A percentile compares a stretch with the other conserved stretches of the same genome.
Evolutionary conservation across 2,888 invertebrate species (phyloP).

Genomic region (Endomychus coccineus): DNA sequence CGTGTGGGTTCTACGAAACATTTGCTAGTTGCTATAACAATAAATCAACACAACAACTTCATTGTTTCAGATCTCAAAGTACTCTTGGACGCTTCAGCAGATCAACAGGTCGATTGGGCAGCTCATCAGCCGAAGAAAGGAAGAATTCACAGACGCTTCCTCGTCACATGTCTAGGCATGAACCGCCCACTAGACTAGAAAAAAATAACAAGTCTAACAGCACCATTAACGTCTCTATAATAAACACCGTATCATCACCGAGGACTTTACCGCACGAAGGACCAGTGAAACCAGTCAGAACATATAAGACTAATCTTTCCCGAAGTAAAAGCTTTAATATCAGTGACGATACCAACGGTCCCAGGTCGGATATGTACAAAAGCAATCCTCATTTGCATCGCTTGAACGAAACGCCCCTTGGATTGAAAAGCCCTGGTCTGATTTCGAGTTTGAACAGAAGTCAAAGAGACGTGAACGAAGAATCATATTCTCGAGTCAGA

Average conservation of each 20-base stretch:
- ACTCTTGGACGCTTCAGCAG: slow-evolving; percentile 79
- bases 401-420: slow-evolving; percentile 61
- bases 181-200: slow-evolving; percentile 42
- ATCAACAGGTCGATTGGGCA: slow-evolving; percentile 64
- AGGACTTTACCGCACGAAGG: slow-evolving; percentile 43
- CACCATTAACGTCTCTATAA: slow-evolving; percentile 60
- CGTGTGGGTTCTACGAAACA: too few relatives aligned
- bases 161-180: slow-evolving; percentile 44
- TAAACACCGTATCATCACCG: slow-evolving; percentile 46
- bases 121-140: slow-evolving; percentile 44
- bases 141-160: slow-evolving; percentile 71
- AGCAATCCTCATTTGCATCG: slow-evolving; percentile 71
- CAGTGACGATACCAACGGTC: slow-evolving; percentile 40
- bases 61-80: slow-evolving; percentile 57
- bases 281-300: slow-evolving; percentile 71
- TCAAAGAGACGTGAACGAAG: slow-evolving; percentile 67
- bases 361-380: slow-evolving; percentile 53
- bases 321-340: slow-evolving; percentile 83
- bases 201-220: slow-evolving; percentile 52
- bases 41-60: too few relatives aligned
- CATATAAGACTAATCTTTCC: slow-evolving; percentile 64
- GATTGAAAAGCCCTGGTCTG: slow-evolving; percentile 77
- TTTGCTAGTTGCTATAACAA: too few relatives aligned
- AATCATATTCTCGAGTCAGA: slow-evolving; percentile 50
- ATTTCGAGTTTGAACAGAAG: slow-evolving; percentile 80